Evolutionary conservation across 2,113 vertebrate species (phyloP), one percentile per base, ranked within the genome.

Genomic region (Syrrhaptes paradoxus): DNA sequence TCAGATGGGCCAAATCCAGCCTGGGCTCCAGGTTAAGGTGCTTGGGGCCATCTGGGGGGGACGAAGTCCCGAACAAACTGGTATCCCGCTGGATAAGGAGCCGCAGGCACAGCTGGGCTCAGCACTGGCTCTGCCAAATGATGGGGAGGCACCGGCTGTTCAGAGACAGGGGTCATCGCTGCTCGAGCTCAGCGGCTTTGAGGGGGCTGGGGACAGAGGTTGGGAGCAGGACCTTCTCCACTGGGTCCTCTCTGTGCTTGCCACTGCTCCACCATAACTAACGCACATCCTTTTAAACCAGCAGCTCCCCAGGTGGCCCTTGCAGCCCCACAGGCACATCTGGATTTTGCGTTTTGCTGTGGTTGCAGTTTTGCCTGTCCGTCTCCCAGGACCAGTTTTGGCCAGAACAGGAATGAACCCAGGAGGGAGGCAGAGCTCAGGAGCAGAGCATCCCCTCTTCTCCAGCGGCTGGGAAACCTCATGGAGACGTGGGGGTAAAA

Each of bases 311-410:
- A 0, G 16, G 32, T 24, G 55, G 55, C 52, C 51, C 58, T 74
- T 2, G 2, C 0, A 3, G 41, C 55, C 41, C 59, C 63, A 45
- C 0, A 0, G 32, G 14, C 61, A n/a, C 3, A 4, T 20, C 38
- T 46, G 6, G 55, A 11, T 20, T 51, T 36, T 9, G 9, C 20
- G 32, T 77, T 87, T 81, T 77, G 57, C 48, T 57, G 26, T 51
- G 66, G 66, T 26, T 72, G 46, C 49, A 4, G 2, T 45, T 79
- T 68, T 78, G 34, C 54, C 31, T 1, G 0, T 49, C 58, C 5
- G 6, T 31, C 28, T 88, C 72, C 49, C 5, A 10, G 58, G 49
- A 72, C 12, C 25, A 52, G 57, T 70, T 79, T 61, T 45, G 68
- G 48, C 38, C 61, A 19, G 8, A 26, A 41, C n/a, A 75, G 21